Conservation (phyloP, 2,888 invertebrate species). For the Bibio marci region DNA sequence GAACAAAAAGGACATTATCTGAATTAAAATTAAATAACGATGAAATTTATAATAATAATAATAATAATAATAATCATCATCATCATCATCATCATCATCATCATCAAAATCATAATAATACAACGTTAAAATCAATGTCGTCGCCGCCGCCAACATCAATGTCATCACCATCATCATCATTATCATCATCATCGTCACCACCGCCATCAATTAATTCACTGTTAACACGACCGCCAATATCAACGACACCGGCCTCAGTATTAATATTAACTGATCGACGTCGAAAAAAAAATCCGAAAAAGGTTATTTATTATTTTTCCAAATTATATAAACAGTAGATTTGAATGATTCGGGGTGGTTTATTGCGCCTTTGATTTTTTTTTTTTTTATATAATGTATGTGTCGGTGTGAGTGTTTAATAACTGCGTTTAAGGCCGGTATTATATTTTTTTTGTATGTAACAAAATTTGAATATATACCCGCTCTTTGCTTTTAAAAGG, state of each 20-base stretch:
- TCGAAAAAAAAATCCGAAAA: not conserved
- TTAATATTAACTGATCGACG: not conserved
- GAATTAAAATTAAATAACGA: no score
- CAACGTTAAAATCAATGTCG: slow-evolving; percentile 1
- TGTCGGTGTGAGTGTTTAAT: no score
- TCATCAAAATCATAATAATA: not conserved
- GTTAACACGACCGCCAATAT: not conserved
- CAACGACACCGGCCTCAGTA: not conserved
- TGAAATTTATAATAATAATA: no score
- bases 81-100: not conserved
- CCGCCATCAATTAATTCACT: not conserved
- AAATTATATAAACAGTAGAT: not conserved
- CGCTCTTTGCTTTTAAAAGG: no score
- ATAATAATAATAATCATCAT: slow-evolving; percentile 3
- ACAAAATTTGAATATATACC: no score
- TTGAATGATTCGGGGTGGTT: not conserved
- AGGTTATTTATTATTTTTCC: not conserved
- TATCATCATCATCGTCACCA: not conserved
- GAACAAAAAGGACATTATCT: no score
- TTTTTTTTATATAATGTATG: no score
- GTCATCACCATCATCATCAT: not conserved
- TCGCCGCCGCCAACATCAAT: not conserved
- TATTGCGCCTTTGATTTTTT: no score
- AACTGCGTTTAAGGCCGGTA: no score
- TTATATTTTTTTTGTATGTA: no score